These are phyloP conservation scores for Periophthalmus magnuspinnatus DNA, from an alignment of 2,797 vertebrate species.

Conservation along the genomic window DNA sequence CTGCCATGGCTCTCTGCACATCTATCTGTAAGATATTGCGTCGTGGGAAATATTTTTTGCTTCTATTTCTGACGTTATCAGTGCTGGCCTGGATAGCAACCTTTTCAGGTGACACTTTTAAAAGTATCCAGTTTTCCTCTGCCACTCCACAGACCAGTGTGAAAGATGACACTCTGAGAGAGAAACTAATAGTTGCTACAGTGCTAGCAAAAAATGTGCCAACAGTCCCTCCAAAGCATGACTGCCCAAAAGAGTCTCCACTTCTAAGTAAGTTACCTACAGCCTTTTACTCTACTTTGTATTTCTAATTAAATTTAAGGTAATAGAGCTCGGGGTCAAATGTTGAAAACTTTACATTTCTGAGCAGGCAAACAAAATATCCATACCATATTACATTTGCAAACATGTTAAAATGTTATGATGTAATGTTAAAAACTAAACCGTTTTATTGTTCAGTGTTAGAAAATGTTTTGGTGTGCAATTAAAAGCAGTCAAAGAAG, in stretches of 20 bases:
- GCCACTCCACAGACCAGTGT: slow-evolving; percentile 40
- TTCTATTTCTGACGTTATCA: slow-evolving; percentile 77
- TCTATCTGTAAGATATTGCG: slow-evolving; percentile 67
- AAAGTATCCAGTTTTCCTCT: slow-evolving; percentile 13
- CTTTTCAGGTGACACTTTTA: slow-evolving; percentile 68
- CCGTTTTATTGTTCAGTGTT: background rate
- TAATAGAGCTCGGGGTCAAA: background rate
- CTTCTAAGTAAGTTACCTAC: slow-evolving; percentile 83
- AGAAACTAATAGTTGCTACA: slow-evolving; percentile 26
- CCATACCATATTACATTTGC: too few relatives aligned
- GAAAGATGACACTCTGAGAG: slow-evolving; percentile 31
- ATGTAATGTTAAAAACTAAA: too few relatives aligned
- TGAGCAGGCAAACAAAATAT: too few relatives aligned
- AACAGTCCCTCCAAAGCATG: slow-evolving; percentile 22
- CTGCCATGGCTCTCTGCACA: slow-evolving; percentile 76
- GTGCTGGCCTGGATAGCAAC: slow-evolving; percentile 83
- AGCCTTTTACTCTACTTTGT: background rate
- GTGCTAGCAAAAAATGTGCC: slow-evolving; percentile 9
- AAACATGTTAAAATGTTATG: too few relatives aligned
- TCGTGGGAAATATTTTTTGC: slow-evolving; percentile 78
- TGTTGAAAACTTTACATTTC: too few relatives aligned
- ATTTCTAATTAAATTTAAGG: background rate
- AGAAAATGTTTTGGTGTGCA: background rate
- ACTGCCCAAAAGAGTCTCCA: slow-evolving; percentile 82
- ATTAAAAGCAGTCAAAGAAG: background rate